Conservation (phyloP, 2,888 invertebrate genomes). For the Mythimna albipuncta region DNA sequence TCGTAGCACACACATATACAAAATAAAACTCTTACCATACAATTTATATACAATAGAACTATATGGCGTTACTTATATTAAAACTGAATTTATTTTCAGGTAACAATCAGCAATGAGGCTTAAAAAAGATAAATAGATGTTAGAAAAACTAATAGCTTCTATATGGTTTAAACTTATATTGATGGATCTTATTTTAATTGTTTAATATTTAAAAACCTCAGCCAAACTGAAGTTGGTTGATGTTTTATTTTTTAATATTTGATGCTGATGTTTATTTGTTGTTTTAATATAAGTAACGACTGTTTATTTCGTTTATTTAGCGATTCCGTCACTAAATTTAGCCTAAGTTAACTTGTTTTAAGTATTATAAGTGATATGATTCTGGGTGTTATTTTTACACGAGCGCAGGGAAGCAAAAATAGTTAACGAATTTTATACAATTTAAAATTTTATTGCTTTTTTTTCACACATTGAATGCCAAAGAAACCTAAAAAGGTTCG, state of each 20-base stretch:
- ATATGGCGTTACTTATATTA: constrained; percentile 64
- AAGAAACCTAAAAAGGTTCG: background rate
- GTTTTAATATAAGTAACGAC: constrained; percentile 71
- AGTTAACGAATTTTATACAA: constrained; percentile 65
- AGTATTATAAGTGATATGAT: constrained; percentile 86
- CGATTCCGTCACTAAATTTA: constrained; percentile 79
- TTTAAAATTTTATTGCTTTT: constrained; percentile 18
- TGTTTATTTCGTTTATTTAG: constrained; percentile 74
- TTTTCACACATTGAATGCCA: constrained; percentile 34
- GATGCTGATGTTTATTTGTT: constrained; percentile 4
- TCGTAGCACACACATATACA: constrained; percentile 88
- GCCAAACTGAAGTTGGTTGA: constrained; percentile 58
- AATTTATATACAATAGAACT: constrained; percentile 67
- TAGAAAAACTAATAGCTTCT: constrained; percentile 41
- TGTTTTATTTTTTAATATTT: constrained; percentile 18
- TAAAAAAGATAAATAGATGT: background rate
- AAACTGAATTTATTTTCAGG: constrained; percentile 42
- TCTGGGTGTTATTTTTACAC: constrained; percentile 81
- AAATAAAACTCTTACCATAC: constrained; percentile 73
- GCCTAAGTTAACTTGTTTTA: constrained; percentile 76
- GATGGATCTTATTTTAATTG: constrained; percentile 1
- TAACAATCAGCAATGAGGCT: constrained; percentile 1
- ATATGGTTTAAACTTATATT: constrained; percentile 28
- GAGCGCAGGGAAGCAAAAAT: constrained; percentile 73
- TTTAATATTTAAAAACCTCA: constrained; percentile 15